Percentiles rank a stretch among this genome's conserved stretches.
Evolutionary conservation across 2,113 vertebrate genomes (phyloP).

Genomic region (Pelvicachromis taeniatus): DNA sequence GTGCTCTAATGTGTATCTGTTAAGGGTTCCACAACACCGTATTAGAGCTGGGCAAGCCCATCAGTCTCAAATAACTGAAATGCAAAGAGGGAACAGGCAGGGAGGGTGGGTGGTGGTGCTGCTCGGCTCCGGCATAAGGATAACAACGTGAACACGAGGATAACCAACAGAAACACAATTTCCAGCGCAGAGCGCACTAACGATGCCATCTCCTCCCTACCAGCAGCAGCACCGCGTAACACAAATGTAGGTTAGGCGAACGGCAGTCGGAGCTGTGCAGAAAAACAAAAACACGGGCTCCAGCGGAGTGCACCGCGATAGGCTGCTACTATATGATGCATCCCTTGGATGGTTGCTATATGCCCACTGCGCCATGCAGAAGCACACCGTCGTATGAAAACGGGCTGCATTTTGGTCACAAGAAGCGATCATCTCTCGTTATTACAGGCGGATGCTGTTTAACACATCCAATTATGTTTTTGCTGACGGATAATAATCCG

Average conservation of each 20-base stretch:
- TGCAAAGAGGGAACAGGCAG: background rate
- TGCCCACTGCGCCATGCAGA: constrained; percentile 72
- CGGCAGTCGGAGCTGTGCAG: constrained; percentile 66
- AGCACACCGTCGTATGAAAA: constrained; percentile 27
- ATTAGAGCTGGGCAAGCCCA: constrained; percentile 39
- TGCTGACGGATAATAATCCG: background rate
- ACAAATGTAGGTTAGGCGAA: constrained; percentile 74
- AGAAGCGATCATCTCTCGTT: background rate
- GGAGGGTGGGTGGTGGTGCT: constrained; percentile 16
- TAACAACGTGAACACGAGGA: constrained; percentile 66
- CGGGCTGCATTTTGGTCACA: background rate
- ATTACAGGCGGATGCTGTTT: background rate
- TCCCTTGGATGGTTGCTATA: constrained; percentile 66
- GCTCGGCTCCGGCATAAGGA: constrained; percentile 39
- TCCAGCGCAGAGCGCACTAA: constrained; percentile 45
- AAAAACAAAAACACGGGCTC: constrained; percentile 75
- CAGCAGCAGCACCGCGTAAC: constrained; percentile 51
- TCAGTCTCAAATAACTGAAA: constrained; percentile 20
- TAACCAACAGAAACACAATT: constrained; percentile 49
- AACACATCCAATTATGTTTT: background rate
- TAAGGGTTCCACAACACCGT: constrained; percentile 10
- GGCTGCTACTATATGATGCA: constrained; percentile 69
- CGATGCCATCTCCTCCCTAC: constrained; percentile 54
- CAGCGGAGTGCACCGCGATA: constrained; percentile 63
- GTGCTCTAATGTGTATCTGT: background rate